These are phyloP conservation scores for Drosophila ambigua DNA, from an alignment of 1,140 invertebrate species.

Conservation along the genomic window DNA sequence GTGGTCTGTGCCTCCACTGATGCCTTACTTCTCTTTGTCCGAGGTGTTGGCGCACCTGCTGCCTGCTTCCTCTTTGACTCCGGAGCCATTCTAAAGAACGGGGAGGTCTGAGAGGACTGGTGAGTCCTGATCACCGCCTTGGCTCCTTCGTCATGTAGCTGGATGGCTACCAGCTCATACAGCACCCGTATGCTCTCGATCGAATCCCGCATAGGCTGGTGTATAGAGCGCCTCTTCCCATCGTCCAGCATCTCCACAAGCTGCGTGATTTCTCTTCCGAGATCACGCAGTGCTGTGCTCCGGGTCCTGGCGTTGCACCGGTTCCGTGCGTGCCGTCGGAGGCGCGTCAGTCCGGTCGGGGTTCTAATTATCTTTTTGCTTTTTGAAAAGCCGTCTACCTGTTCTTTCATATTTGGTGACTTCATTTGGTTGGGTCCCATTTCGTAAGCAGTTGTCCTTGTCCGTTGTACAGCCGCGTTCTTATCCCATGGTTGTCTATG, in stretches of 20 bases:
- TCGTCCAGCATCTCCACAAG: neutral
- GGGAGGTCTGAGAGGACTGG: too few species aligned
- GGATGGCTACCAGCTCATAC: neutral
- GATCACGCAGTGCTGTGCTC: neutral
- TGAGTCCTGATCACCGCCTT: neutral
- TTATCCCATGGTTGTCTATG: slow-evolving; percentile 14
- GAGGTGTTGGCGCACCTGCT: too few species aligned
- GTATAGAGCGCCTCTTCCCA: neutral
- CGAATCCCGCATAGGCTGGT: neutral
- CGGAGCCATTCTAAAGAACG: too few species aligned
- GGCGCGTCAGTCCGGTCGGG: neutral
- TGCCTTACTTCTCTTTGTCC: too few species aligned
- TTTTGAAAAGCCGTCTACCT: neutral
- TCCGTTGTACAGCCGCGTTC: neutral
- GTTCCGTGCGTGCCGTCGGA: too few species aligned
- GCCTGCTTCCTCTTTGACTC: too few species aligned
- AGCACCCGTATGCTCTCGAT: neutral
- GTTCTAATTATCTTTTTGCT: neutral
- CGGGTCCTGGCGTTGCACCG: neutral
- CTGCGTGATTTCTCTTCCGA: neutral
- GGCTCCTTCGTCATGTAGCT: neutral
- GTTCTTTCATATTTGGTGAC: neutral
- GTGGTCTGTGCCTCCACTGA: too few species aligned
- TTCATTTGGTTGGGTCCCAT: neutral
- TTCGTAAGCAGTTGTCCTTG: neutral